A percentile compares a stretch with the other conserved stretches of the same genome.
phyloP scores from a whole-genome alignment of 2,888 invertebrate genomes.

The Auanema freiburgensis region DNA sequence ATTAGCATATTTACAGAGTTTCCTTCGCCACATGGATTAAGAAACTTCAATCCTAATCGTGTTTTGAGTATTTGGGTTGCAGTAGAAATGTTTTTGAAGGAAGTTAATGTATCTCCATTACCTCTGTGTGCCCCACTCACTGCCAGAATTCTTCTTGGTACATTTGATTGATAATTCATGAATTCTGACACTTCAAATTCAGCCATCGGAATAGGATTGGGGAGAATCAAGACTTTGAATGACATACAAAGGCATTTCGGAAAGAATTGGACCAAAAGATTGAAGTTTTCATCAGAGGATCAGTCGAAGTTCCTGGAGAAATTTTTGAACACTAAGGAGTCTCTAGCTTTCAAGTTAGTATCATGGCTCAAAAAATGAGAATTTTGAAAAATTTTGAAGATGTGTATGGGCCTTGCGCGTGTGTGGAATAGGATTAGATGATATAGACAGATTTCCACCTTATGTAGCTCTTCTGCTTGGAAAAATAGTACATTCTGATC shows the following conservation, averaged over 20 bases:
- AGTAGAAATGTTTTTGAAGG: neutral
- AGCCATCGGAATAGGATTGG: constrained; percentile 17
- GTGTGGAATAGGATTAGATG: too few relatives aligned
- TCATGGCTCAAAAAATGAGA: neutral
- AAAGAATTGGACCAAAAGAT: constrained; percentile 9
- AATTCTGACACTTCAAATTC: neutral
- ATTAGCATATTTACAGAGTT: too few relatives aligned
- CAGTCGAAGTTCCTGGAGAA: neutral
- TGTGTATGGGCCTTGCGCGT: too few relatives aligned
- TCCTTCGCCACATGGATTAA: too few relatives aligned
- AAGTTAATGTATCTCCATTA: neutral
- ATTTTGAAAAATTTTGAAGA: too few relatives aligned
- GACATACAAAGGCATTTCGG: constrained; percentile 16
- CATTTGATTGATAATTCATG: too few relatives aligned
- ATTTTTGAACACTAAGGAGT: neutral
- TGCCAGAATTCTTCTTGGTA: constrained; percentile 9
- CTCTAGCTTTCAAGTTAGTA: neutral
- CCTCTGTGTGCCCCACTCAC: too few relatives aligned
- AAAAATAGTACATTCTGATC: constrained; percentile 3
- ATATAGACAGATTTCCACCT: neutral
- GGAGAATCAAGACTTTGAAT: constrained; percentile 1
- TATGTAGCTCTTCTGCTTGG: constrained; percentile 7
- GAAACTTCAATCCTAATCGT: too few relatives aligned
- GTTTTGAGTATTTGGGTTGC: too few relatives aligned
- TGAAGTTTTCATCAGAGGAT: constrained; percentile 2